Evolutionary conservation across 1,140 invertebrate species (phyloP).

Genomic region (Cydia fagiglandana): DNA sequence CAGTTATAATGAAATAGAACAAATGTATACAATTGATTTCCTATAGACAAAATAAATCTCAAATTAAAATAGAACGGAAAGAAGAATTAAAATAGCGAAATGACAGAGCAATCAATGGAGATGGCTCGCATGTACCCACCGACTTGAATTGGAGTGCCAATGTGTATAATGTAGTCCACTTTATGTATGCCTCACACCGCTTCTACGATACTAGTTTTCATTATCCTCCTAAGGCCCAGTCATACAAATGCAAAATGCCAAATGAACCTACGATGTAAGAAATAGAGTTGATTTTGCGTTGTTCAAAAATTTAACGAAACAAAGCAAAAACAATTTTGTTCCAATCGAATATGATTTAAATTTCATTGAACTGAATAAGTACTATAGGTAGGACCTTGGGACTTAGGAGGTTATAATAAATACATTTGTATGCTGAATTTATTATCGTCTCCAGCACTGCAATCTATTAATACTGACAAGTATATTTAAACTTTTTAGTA

Average conservation of each 20-base stretch:
- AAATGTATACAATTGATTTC: conserved; percentile 20
- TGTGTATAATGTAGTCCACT: conserved; percentile 37
- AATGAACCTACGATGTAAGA: too few relatives aligned
- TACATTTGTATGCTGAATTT: neutral
- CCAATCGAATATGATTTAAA: too few relatives aligned
- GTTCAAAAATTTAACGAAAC: too few relatives aligned
- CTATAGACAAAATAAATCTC: conserved; percentile 16
- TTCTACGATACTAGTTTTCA: neutral
- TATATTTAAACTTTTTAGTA: conserved; percentile 34
- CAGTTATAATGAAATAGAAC: conserved; percentile 32
- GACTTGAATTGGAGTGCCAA: conserved; percentile 50
- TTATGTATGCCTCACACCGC: conserved; percentile 12
- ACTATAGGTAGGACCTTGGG: too few relatives aligned
- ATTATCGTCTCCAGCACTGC: conserved; percentile 35
- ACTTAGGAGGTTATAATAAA: too few relatives aligned
- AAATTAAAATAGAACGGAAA: conserved; percentile 8
- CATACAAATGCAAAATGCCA: too few relatives aligned
- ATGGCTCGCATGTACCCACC: conserved; percentile 33
- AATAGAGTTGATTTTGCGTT: too few relatives aligned
- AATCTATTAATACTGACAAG: too few relatives aligned
- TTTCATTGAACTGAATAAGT: too few relatives aligned
- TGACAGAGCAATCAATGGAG: neutral
- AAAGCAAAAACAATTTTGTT: too few relatives aligned
- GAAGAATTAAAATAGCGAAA: conserved; percentile 12
- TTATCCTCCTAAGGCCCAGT: too few relatives aligned